phyloP scores from a whole-genome alignment of 1,140 invertebrate species.

The Homalodisca vitripennis region DNA sequence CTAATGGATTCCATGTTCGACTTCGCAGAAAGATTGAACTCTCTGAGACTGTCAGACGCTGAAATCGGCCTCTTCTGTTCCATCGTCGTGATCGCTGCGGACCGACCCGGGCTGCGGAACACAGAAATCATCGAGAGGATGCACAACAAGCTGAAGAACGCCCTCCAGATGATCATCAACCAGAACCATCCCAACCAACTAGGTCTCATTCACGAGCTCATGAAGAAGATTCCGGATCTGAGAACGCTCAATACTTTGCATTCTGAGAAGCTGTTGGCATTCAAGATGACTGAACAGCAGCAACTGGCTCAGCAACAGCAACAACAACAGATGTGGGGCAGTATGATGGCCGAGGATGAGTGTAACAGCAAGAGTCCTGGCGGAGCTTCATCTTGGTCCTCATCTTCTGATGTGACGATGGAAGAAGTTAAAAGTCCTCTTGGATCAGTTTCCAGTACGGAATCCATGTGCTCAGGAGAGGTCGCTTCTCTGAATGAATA shows the following conservation, averaged over 20 bases:
- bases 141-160: slow-evolving; percentile 82
- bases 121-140: slow-evolving; percentile 89
- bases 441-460: slow-evolving; percentile 82
- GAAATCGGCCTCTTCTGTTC: slow-evolving; percentile 95
- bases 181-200: slow-evolving; percentile 81
- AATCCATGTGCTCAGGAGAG: slow-evolving; percentile 67
- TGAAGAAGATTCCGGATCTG: slow-evolving; percentile 94
- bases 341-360: slow-evolving; percentile 44
- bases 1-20: slow-evolving; percentile 97
- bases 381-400: slow-evolving; percentile 63
- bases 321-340: slow-evolving; percentile 54
- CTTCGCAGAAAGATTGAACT: slow-evolving; percentile 92
- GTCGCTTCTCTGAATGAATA: slow-evolving; percentile 58
- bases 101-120: slow-evolving; percentile 89
- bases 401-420: slow-evolving; percentile 63
- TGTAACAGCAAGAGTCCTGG: slow-evolving; percentile 55
- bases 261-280: slow-evolving; percentile 92
- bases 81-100: slow-evolving; percentile 90
- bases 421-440: slow-evolving; percentile 80
- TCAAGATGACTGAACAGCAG: slow-evolving; percentile 87
- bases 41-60: slow-evolving; percentile 83
- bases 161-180: slow-evolving; percentile 82
- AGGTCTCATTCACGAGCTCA: slow-evolving; percentile 78
- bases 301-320: slow-evolving; percentile 57
- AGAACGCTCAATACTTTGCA: slow-evolving; percentile 94